Conservation (phyloP, 1,140 invertebrate genomes). For the Coenobita brevimanus region DNA sequence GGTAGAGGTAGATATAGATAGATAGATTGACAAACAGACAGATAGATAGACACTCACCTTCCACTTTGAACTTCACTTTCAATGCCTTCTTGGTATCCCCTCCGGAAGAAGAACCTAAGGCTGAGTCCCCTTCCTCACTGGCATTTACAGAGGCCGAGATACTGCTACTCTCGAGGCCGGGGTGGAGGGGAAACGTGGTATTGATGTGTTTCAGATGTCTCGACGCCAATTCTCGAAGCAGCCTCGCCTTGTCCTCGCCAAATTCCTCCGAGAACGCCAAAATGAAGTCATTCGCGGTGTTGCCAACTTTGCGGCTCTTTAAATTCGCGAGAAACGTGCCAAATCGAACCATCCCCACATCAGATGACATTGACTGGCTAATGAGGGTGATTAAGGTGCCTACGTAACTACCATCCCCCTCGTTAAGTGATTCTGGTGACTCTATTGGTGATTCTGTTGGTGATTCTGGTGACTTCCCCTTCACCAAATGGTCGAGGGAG, state of each 20-base stretch:
- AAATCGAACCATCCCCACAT: conserved; percentile 56
- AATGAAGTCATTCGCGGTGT: conserved; percentile 61
- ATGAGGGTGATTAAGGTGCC: conserved; percentile 61
- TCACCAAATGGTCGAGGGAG: conserved; percentile 42
- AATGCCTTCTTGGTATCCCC: conserved; percentile 33
- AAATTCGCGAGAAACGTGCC: conserved; percentile 56
- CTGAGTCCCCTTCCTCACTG: too few species aligned
- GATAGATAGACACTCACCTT: conserved; percentile 4
- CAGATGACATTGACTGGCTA: conserved; percentile 52
- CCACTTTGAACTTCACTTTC: conserved; percentile 50
- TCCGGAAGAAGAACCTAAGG: background rate
- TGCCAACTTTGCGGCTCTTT: conserved; percentile 28
- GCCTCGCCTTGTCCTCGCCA: conserved; percentile 62
- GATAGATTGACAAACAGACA: too few species aligned
- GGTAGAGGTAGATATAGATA: too few species aligned
- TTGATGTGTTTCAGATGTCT: conserved; percentile 30
- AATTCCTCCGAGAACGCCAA: conserved; percentile 64
- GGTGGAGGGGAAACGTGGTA: too few species aligned
- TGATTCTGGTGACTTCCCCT: background rate
- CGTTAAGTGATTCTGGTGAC: background rate
- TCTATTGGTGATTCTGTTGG: too few species aligned
- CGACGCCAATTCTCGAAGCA: conserved; percentile 51
- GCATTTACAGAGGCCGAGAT: too few species aligned
- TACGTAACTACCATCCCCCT: conserved; percentile 53
- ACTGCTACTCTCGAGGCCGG: too few species aligned